These are phyloP conservation scores for Nautilus pompilius DNA, from an alignment of 1,140 invertebrate species.

Conservation along the genomic window DNA sequence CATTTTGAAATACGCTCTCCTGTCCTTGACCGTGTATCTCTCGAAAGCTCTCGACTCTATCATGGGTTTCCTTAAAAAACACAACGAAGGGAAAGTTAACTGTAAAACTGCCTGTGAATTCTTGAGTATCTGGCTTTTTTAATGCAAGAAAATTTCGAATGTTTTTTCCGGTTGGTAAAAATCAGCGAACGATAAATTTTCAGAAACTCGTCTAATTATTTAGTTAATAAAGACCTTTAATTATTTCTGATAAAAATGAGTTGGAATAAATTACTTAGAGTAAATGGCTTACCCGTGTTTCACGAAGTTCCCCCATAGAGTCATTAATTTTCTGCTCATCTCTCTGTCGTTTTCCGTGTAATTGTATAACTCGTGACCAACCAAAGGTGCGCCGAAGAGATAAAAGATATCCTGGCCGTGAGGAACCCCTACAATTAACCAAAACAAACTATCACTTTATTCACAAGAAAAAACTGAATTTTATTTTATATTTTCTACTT, in stretches of 20 bases:
- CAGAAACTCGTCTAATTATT: not conserved
- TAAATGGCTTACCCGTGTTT: conserved; percentile 48
- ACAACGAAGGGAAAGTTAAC: not conserved
- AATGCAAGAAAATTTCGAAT: too few species aligned
- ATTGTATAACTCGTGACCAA: conserved; percentile 12
- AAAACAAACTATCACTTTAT: too few species aligned
- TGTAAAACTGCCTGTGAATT: not conserved
- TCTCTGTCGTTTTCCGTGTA: conserved; percentile 48
- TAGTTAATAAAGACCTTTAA: not conserved
- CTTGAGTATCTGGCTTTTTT: not conserved
- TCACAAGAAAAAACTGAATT: too few species aligned
- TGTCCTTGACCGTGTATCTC: not conserved
- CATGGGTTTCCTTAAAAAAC: not conserved
- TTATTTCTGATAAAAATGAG: not conserved
- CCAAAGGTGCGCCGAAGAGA: conserved; percentile 30
- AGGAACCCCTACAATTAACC: conserved; percentile 28
- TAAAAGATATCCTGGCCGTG: conserved; percentile 35
- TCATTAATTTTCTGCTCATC: conserved; percentile 54
- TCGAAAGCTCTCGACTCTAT: not conserved
- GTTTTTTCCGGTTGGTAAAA: not conserved
- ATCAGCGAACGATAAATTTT: not conserved
- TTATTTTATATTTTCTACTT: too few species aligned
- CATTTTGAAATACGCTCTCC: conserved; percentile 15
- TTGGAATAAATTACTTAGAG: not conserved
- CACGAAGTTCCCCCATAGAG: conserved; percentile 54